These are phyloP conservation scores for Lithophane leautieri DNA, from an alignment of 2,888 invertebrate species.

Conservation along the genomic window DNA sequence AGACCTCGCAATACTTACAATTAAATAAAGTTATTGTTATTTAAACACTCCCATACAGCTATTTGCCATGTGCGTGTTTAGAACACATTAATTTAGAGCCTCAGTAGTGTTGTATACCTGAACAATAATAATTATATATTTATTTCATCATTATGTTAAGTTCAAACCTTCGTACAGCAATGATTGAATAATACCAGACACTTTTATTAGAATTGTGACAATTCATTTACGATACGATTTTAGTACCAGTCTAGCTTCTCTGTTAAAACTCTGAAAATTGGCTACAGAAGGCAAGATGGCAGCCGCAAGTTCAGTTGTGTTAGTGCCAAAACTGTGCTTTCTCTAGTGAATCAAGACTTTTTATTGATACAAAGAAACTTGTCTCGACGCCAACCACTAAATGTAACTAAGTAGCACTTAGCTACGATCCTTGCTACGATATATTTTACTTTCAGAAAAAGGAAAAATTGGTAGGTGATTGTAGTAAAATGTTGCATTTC, in stretches of 20 bases:
- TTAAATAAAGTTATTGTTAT: slow-evolving; percentile 18
- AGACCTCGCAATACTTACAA: slow-evolving; percentile 1
- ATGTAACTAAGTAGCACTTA: background rate
- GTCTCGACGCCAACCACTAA: background rate
- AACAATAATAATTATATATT: slow-evolving; percentile 16
- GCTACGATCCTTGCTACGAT: background rate
- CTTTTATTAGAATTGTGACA: background rate
- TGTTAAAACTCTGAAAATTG: slow-evolving; percentile 5
- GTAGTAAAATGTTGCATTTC: background rate
- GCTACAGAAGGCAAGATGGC: background rate
- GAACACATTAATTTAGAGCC: slow-evolving; percentile 26
- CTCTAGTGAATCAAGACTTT: background rate
- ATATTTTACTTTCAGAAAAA: background rate
- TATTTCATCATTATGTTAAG: slow-evolving; percentile 22
- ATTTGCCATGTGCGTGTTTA: slow-evolving; percentile 35
- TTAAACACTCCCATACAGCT: slow-evolving; percentile 14
- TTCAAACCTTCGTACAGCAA: slow-evolving; percentile 12
- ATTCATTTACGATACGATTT: background rate
- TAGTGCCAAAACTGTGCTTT: slow-evolving; percentile 21
- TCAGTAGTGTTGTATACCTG: slow-evolving; percentile 18
- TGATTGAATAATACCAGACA: slow-evolving; percentile 5
- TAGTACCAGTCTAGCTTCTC: background rate
- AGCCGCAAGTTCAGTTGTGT: background rate
- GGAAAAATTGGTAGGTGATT: background rate
- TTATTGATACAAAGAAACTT: background rate